Percentiles rank a stretch among this genome's conserved stretches.
These are phyloP conservation scores for Montifringilla adamsi DNA, from an alignment of 2,113 vertebrate species.

Conservation along the genomic window DNA sequence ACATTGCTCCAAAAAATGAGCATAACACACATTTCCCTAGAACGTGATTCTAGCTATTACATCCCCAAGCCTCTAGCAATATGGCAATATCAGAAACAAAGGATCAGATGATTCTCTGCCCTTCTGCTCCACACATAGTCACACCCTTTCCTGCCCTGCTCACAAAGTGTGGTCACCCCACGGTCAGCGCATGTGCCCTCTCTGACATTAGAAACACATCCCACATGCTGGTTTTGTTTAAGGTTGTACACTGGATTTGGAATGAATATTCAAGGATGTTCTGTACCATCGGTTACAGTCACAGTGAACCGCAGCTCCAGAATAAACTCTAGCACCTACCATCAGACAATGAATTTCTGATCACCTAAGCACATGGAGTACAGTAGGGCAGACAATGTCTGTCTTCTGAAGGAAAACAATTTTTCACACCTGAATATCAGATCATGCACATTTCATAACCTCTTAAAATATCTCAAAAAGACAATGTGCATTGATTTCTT, in stretches of 20 bases:
- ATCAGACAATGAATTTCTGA: not conserved
- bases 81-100: not conserved
- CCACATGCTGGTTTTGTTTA: not conserved
- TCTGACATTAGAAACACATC: too few relatives aligned
- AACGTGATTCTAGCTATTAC: not conserved
- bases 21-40: not conserved
- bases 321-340: not conserved
- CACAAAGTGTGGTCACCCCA: not conserved
- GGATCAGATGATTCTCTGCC: not conserved
- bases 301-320: not conserved
- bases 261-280: not conserved
- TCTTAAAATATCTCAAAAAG: not conserved
- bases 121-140: not conserved
- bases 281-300: not conserved
- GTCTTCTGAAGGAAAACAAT: not conserved
- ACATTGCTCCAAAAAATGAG: not conserved
- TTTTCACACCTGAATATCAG: not conserved
- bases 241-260: not conserved
- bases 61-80: not conserved
- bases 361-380: not conserved
- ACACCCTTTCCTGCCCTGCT: not conserved
- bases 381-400: not conserved
- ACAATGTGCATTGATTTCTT: not conserved
- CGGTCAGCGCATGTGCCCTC: accelerated
- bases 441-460: not conserved